phyloP scores from a whole-genome alignment of 2,888 invertebrate species.

The Bellardia bayeri region DNA sequence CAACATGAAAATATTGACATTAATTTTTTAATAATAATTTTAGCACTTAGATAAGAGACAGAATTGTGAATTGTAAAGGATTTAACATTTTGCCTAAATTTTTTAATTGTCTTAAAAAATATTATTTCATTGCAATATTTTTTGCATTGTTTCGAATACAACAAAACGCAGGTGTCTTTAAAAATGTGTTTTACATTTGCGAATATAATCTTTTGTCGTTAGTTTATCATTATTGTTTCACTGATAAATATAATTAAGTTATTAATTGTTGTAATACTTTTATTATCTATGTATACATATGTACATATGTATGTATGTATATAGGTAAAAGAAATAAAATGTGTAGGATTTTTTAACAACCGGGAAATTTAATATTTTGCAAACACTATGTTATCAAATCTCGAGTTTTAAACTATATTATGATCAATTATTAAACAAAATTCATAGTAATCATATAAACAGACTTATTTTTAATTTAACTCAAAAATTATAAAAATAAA shows the following conservation, averaged over 20 bases:
- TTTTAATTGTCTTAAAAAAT: neutral
- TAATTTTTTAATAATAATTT: no score
- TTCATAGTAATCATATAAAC: neutral
- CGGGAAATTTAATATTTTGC: neutral
- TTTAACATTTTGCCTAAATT: neutral
- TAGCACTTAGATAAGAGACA: neutral
- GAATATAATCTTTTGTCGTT: neutral
- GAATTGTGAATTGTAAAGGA: neutral
- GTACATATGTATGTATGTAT: no score
- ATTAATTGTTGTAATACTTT: neutral
- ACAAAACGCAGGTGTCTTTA: conserved; percentile 13
- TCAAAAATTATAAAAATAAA: neutral
- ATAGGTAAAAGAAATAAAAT: neutral
- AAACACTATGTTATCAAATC: no score
- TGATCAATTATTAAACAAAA: conserved; percentile 2
- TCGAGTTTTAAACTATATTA: neutral
- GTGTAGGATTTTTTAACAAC: neutral
- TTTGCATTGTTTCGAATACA: no score
- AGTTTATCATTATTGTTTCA: conserved; percentile 12
- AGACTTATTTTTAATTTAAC: neutral
- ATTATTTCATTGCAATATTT: no score
- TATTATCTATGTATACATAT: neutral
- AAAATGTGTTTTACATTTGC: conserved; percentile 18
- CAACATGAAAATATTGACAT: no score
- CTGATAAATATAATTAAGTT: neutral